Percentiles rank a stretch among this genome's conserved stretches.
These are phyloP conservation scores for Lepidochrysops patricia DNA, from an alignment of 2,888 invertebrate species.

Conservation along the genomic window DNA sequence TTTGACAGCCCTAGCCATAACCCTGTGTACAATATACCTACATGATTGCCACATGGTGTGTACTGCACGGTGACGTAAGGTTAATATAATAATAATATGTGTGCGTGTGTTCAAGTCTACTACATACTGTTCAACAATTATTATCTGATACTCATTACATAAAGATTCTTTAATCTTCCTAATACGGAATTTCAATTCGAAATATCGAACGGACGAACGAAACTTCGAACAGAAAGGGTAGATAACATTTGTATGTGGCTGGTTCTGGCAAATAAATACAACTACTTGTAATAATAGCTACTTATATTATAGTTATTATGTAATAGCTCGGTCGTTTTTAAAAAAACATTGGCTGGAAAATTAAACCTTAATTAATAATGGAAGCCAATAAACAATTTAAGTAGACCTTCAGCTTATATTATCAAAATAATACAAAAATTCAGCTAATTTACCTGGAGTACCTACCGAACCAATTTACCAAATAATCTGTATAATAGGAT, in stretches of 20 bases:
- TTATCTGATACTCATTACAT: not conserved
- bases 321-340: too few relatives aligned
- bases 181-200: too few relatives aligned
- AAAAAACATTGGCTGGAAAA: not conserved
- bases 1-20: not conserved
- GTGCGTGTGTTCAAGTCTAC: not conserved
- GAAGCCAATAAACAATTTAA: not conserved
- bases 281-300: too few relatives aligned
- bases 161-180: too few relatives aligned
- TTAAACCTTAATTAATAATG: too few relatives aligned
- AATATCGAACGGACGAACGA: too few relatives aligned
- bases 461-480: not conserved
- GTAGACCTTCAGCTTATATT: not conserved
- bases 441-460: not conserved
- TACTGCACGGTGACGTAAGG: constrained; percentile 31
- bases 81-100: constrained; percentile 36
- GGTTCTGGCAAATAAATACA: too few relatives aligned
- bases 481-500: not conserved
- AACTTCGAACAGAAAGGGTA: too few relatives aligned
- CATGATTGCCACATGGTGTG: not conserved
- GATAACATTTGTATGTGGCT: too few relatives aligned
- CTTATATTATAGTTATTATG: too few relatives aligned
- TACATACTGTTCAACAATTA: not conserved
- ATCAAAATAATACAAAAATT: not conserved
- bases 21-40: constrained; percentile 1